A percentile compares a stretch with the other conserved stretches of the same genome.
phyloP scores from a whole-genome alignment of 1,140 invertebrate genomes.

The Eriocheir sinensis region DNA sequence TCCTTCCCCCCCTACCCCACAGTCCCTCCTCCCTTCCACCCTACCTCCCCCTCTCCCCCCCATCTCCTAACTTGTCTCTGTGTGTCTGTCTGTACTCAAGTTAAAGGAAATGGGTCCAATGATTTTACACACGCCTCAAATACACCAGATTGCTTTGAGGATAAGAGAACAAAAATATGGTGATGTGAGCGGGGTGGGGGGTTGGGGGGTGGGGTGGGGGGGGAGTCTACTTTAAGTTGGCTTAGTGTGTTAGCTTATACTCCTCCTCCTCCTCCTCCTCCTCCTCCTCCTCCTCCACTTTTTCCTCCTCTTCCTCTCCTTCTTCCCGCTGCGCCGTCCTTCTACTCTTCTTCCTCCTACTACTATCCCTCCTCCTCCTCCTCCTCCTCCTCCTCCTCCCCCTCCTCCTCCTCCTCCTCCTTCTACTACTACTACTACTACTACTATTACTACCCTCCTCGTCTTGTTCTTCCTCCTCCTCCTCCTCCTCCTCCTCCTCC shows the following conservation, averaged over 20 bases:
- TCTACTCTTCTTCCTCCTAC: background rate
- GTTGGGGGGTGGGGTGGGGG: background rate
- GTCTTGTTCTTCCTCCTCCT: background rate
- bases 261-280: background rate
- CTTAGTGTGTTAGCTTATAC: background rate
- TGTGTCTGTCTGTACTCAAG: background rate
- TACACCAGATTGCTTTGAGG: background rate
- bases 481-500: background rate
- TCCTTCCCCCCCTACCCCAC: background rate
- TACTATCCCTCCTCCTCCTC: background rate
- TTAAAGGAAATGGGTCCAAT: background rate
- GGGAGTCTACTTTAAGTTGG: background rate
- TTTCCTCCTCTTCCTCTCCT: background rate
- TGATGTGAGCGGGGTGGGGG: background rate
- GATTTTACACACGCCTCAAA: background rate
- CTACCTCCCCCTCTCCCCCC: background rate
- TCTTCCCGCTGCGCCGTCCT: background rate
- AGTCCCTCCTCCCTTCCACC: background rate
- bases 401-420: background rate
- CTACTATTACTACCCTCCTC: background rate
- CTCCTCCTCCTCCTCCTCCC: conserved; percentile 2
- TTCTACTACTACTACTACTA: background rate
- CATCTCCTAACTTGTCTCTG: too few species aligned
- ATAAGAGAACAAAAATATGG: background rate
- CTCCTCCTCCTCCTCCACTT: background rate